Evolutionary conservation across 2,113 vertebrate species (phyloP).

Genomic region (Menura novaehollandiae): DNA sequence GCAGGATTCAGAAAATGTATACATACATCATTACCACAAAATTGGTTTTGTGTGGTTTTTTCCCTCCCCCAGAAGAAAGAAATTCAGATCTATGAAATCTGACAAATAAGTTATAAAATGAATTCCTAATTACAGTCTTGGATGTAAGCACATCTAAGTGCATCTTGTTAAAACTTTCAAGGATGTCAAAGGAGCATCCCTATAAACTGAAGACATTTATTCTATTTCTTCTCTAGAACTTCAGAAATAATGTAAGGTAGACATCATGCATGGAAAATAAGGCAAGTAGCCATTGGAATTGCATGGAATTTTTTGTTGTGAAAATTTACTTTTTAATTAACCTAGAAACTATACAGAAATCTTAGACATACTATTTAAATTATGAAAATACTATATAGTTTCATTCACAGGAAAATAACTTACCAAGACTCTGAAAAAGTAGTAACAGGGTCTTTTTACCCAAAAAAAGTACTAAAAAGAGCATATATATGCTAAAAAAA

Average conservation of each 20-base stretch:
- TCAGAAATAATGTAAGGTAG: not conserved
- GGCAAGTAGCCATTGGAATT: not conserved
- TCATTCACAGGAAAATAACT: not conserved
- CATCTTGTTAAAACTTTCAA: not conserved
- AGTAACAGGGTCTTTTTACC: not conserved
- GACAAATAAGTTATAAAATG: not conserved
- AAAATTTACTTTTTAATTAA: not conserved
- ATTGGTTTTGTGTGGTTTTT: not conserved
- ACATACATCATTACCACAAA: not conserved
- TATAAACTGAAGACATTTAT: not conserved
- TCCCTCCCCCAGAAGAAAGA: not conserved
- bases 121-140: not conserved
- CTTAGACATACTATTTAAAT: not conserved
- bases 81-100: not conserved
- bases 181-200: not conserved
- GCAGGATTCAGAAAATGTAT: not conserved
- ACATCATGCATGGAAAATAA: not conserved
- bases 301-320: not conserved
- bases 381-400: not conserved
- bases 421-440: not conserved
- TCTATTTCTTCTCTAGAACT: not conserved
- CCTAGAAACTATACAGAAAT: not conserved
- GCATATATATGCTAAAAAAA: not conserved
- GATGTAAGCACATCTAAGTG: not conserved
- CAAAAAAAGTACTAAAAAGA: not conserved